phyloP scores from a whole-genome alignment of 2,797 vertebrate species.

The Holocentrus rufus region DNA sequence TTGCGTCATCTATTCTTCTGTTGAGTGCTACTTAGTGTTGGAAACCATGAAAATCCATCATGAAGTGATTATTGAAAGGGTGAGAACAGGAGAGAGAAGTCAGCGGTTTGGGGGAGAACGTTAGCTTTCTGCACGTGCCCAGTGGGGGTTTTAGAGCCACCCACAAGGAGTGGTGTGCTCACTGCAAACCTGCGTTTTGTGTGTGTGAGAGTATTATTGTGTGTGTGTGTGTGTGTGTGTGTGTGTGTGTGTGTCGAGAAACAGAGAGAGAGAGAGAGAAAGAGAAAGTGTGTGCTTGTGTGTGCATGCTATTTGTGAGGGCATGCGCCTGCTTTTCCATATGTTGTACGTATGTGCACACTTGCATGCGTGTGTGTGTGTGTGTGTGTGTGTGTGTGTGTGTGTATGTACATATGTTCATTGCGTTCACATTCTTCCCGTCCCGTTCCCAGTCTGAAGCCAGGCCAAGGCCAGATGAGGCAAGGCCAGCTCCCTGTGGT shows the following conservation, averaged over 20 bases:
- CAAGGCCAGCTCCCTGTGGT: neutral
- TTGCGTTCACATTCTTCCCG: neutral
- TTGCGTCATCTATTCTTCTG: constrained; percentile 40
- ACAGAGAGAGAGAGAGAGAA: too few species aligned
- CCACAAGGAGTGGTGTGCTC: constrained; percentile 43
- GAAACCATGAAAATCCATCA: constrained; percentile 49
- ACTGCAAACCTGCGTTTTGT: constrained; percentile 11
- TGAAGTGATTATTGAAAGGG: constrained; percentile 62
- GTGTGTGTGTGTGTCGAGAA: neutral
- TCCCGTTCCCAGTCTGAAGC: neutral
- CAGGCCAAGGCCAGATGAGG: constrained; percentile 1
- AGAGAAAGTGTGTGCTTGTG: neutral
- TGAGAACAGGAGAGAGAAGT: constrained; percentile 2
- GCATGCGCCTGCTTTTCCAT: neutral
- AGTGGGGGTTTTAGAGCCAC: constrained; percentile 50
- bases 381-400: neutral
- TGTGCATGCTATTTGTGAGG: neutral
- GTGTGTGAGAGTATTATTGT: constrained; percentile 19
- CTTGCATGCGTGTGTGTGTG: neutral
- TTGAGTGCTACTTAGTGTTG: constrained; percentile 24
- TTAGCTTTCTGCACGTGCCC: constrained; percentile 1
- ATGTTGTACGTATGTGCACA: neutral
- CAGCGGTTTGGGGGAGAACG: constrained; percentile 16
- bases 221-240: neutral
- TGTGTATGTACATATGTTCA: neutral